Conservation (phyloP, 2,888 invertebrate species). For the Rhabditoides inermis region DNA sequence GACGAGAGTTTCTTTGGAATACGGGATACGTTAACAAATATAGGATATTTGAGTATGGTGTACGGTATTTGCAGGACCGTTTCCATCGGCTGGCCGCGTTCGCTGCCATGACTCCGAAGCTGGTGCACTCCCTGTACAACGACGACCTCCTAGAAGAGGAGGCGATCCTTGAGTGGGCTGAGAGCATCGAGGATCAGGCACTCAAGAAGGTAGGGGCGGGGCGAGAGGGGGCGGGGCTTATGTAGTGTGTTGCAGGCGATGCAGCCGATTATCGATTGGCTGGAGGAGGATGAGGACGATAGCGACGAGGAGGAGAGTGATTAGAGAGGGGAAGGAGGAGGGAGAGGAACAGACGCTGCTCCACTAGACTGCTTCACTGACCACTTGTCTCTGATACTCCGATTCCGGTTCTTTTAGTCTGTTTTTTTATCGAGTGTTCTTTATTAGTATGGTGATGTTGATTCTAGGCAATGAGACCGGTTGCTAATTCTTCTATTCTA, state of each 20-base stretch:
- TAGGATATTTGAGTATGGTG: too few species aligned
- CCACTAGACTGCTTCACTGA: too few species aligned
- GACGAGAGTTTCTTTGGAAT: too few species aligned
- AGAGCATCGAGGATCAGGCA: conserved; percentile 11
- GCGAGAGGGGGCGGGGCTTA: background rate
- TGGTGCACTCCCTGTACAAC: conserved; percentile 31
- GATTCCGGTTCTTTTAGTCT: background rate
- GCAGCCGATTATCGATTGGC: conserved; percentile 31
- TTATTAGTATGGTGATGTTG: too few species aligned
- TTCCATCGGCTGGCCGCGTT: conserved; percentile 6
- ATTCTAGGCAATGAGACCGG: too few species aligned
- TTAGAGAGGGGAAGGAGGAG: conserved; percentile 12
- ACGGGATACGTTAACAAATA: too few species aligned
- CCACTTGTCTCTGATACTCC: too few species aligned
- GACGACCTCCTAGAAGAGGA: conserved; percentile 26
- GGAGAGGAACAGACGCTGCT: too few species aligned
- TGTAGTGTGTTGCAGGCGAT: conserved; percentile 1
- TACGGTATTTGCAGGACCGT: conserved; percentile 11
- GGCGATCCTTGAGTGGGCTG: conserved; percentile 31
- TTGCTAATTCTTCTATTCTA: too few species aligned
- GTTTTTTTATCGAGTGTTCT: background rate
- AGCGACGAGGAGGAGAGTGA: conserved; percentile 22
- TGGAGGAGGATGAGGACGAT: conserved; percentile 21
- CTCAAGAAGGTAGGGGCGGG: conserved; percentile 7
- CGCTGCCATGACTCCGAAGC: conserved; percentile 10